These are phyloP conservation scores for Erebia aethiops DNA, from an alignment of 2,888 invertebrate genomes.

Conservation along the genomic window DNA sequence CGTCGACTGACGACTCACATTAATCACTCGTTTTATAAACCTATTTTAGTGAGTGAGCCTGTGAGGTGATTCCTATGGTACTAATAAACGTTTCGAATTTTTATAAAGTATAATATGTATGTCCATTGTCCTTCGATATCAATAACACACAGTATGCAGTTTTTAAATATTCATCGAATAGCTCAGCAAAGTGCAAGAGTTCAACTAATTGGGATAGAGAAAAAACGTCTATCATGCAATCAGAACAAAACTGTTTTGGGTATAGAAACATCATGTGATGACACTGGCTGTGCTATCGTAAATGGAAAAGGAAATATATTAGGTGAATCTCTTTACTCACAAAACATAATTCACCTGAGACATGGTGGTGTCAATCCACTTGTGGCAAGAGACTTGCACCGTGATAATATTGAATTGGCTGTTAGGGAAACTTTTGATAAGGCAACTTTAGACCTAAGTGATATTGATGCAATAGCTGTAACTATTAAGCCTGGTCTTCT, in stretches of 20 bases:
- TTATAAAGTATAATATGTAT: too few relatives aligned
- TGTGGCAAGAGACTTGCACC: slow-evolving; percentile 91
- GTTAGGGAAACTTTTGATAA: slow-evolving; percentile 86
- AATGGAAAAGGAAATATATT: slow-evolving; percentile 87
- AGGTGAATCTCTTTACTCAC: slow-evolving; percentile 92
- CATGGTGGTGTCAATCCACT: slow-evolving; percentile 96
- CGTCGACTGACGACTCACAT: too few relatives aligned
- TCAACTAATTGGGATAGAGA: not conserved
- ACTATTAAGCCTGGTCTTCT: slow-evolving; percentile 95
- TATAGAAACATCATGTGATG: slow-evolving; percentile 99
- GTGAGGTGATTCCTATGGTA: too few relatives aligned
- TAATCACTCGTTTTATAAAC: too few relatives aligned
- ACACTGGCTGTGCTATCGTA: slow-evolving; percentile 96
- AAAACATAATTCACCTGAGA: slow-evolving; percentile 87
- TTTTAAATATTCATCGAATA: not conserved
- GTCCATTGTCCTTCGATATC: not conserved
- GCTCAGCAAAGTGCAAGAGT: not conserved
- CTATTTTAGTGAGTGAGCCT: too few relatives aligned
- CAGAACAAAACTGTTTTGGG: slow-evolving; percentile 85
- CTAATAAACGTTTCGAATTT: too few relatives aligned
- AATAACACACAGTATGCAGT: not conserved
- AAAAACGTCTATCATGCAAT: slow-evolving; percentile 16
- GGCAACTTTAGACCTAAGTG: slow-evolving; percentile 83
- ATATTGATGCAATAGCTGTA: slow-evolving; percentile 94
- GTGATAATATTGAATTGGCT: slow-evolving; percentile 88